Evolutionary conservation across 2,113 vertebrate genomes (phyloP).

Genomic region (Tauraco erythrolophus): DNA sequence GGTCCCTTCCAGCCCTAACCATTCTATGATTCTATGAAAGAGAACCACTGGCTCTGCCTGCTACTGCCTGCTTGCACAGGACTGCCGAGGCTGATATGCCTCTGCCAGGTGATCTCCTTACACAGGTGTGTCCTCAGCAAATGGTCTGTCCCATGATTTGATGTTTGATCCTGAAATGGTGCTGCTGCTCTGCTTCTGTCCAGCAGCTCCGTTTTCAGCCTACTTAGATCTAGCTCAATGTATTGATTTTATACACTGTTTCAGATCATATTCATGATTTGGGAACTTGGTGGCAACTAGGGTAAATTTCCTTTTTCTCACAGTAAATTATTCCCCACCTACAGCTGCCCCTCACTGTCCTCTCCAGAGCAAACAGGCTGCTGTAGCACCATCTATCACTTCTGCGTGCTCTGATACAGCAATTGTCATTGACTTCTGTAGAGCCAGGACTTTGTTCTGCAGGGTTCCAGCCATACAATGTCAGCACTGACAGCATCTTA

Average conservation of each 20-base stretch:
- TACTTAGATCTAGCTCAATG: background rate
- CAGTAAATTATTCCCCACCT: background rate
- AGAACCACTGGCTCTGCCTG: background rate
- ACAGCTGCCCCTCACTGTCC: background rate
- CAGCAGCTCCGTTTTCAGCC: background rate
- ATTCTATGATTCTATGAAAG: too few species aligned
- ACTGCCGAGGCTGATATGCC: background rate
- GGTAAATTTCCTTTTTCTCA: background rate
- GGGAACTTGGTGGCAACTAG: background rate
- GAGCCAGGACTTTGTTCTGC: background rate
- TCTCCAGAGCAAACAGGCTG: background rate
- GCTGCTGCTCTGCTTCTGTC: background rate
- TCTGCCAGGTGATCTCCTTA: background rate
- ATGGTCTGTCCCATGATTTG: background rate
- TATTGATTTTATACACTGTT: background rate
- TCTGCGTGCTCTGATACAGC: background rate
- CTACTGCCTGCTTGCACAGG: background rate
- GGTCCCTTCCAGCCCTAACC: too few species aligned
- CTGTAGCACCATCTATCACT: accelerated
- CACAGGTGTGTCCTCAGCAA: accelerated
- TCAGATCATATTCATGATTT: background rate
- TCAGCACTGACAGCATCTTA: background rate
- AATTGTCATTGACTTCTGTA: background rate
- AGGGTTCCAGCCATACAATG: background rate
- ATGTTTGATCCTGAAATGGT: background rate